Evolutionary conservation across 2,888 invertebrate genomes (phyloP).

Genomic region (Tanypteryx hageni): DNA sequence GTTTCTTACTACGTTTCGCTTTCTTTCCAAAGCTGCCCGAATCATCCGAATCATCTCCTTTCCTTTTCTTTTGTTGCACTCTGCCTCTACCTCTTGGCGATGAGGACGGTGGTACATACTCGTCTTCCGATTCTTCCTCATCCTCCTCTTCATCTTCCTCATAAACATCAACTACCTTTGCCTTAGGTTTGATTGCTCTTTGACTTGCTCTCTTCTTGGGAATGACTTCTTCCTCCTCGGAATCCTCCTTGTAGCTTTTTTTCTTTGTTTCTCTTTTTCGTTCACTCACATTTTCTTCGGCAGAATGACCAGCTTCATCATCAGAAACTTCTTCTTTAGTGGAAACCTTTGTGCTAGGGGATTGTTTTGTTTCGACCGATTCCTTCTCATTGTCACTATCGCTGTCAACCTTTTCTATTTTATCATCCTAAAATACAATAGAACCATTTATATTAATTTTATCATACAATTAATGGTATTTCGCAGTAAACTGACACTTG

Average conservation of each 20-base stretch:
- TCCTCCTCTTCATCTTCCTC: slow-evolving; percentile 56
- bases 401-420: slow-evolving; percentile 46
- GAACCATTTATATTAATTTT: too few relatives aligned
- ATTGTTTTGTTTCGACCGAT: slow-evolving; percentile 3
- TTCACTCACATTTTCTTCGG: background rate
- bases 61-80: slow-evolving; percentile 20
- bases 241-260: slow-evolving; percentile 17
- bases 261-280: slow-evolving; percentile 31
- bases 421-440: slow-evolving; percentile 22
- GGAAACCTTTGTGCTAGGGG: background rate
- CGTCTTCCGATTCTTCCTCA: slow-evolving; percentile 42
- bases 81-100: slow-evolving; percentile 21
- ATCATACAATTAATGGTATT: too few relatives aligned
- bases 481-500: too few relatives aligned
- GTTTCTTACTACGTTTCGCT: slow-evolving; percentile 18
- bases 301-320: background rate
- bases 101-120: slow-evolving; percentile 42
- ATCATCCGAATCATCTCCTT: slow-evolving; percentile 54
- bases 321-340: background rate
- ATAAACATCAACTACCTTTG: slow-evolving; percentile 42
- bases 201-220: slow-evolving; percentile 41
- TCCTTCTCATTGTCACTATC: slow-evolving; percentile 15
- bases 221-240: slow-evolving; percentile 20
- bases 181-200: slow-evolving; percentile 39
- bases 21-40: slow-evolving; percentile 39